Evolutionary conservation across 1,140 invertebrate genomes (phyloP).

Genomic region (Hydropsyche tenuis): DNA sequence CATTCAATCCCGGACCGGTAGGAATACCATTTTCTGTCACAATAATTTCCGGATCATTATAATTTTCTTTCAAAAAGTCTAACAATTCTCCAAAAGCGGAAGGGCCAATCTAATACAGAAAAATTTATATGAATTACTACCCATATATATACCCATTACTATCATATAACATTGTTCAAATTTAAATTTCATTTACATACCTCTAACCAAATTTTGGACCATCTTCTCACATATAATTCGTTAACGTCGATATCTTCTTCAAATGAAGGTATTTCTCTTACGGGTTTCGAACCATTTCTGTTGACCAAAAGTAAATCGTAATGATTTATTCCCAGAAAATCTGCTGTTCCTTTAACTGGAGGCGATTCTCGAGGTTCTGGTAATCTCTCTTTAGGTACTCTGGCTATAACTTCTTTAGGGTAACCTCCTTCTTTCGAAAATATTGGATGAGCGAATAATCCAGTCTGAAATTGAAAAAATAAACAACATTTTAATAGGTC

Average conservation of each 20-base stretch:
- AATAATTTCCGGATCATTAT: constrained; percentile 65
- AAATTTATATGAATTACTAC: neutral
- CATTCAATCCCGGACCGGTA: constrained; percentile 60
- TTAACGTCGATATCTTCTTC: constrained; percentile 24
- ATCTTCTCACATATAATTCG: constrained; percentile 22
- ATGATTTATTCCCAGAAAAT: constrained; percentile 53
- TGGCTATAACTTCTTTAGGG: constrained; percentile 51
- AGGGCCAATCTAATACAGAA: constrained; percentile 58
- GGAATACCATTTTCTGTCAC: constrained; percentile 73
- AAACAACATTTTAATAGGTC: no score
- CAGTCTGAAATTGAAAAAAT: constrained; percentile 45
- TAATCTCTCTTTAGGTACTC: constrained; percentile 51
- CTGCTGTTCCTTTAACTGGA: constrained; percentile 58
- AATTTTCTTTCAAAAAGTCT: constrained; percentile 65
- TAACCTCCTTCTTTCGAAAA: constrained; percentile 52
- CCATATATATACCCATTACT: no score
- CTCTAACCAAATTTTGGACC: constrained; percentile 24
- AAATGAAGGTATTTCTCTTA: constrained; percentile 23
- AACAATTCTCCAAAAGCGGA: constrained; percentile 52
- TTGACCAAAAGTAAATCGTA: constrained; percentile 47
- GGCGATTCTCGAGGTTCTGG: constrained; percentile 51
- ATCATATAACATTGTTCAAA: neutral
- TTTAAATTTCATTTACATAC: neutral
- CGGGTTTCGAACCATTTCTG: constrained; percentile 2
- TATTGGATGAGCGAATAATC: constrained; percentile 52